These are phyloP conservation scores for Halictus rubicundus DNA, from an alignment of 1,140 invertebrate genomes.

Conservation along the genomic window DNA sequence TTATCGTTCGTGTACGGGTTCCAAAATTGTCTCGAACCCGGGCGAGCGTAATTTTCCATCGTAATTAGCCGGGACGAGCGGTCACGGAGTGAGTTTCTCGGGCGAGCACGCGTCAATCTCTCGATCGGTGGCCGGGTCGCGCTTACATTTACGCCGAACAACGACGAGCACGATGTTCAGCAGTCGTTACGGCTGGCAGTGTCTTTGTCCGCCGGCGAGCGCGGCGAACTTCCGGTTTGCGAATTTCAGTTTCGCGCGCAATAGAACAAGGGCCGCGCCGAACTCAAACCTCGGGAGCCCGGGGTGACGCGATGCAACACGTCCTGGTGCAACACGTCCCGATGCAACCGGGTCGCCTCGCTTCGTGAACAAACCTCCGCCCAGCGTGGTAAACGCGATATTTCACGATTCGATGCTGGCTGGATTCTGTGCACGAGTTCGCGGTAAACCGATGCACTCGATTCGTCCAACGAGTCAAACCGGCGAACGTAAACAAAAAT, in stretches of 20 bases:
- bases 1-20: not conserved
- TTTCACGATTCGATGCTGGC: not conserved
- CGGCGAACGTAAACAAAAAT: too few relatives aligned
- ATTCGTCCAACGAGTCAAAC: too few relatives aligned
- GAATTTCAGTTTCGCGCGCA: conserved; percentile 21
- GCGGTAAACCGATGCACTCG: too few relatives aligned
- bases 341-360: conserved; percentile 13
- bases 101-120: not conserved
- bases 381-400: conserved; percentile 35
- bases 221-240: conserved; percentile 27
- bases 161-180: not conserved
- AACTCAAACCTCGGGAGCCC: not conserved
- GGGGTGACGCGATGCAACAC: not conserved
- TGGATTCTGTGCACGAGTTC: too few relatives aligned
- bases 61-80: not conserved
- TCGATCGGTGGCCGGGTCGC: not conserved
- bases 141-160: not conserved
- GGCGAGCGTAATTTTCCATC: not conserved
- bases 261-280: not conserved
- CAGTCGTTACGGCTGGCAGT: conserved; percentile 20
- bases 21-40: not conserved
- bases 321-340: not conserved
- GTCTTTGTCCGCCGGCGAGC: conserved; percentile 29
- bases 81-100: not conserved
- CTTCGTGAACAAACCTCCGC: conserved; percentile 5